Conservation (phyloP, 2,113 vertebrate genomes). For the Antennarius striatus region DNA sequence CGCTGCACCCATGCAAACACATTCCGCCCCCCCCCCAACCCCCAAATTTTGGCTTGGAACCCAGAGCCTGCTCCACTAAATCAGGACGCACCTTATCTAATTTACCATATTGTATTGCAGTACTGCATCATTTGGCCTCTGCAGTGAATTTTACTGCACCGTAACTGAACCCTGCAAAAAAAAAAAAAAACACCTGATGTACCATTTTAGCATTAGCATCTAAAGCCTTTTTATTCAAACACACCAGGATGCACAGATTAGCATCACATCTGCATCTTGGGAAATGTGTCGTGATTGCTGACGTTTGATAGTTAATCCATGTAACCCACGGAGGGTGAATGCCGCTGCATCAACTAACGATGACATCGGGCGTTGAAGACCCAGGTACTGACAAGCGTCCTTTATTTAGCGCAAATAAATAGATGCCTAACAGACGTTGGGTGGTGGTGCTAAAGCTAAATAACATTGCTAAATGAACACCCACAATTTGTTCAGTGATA, state of each 20-base stretch:
- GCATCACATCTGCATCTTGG: neutral
- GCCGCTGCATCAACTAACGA: too few relatives aligned
- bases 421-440: neutral
- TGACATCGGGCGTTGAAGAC: too few relatives aligned
- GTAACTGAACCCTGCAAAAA: constrained; percentile 33
- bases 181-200: constrained; percentile 22
- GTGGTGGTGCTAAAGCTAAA: neutral
- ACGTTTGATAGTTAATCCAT: neutral
- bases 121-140: constrained; percentile 61
- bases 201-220: constrained; percentile 10
- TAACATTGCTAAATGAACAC: neutral
- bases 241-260: too few relatives aligned
- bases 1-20: too few relatives aligned
- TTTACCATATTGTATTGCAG: neutral
- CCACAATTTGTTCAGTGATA: too few relatives aligned
- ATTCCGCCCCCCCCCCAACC: too few relatives aligned
- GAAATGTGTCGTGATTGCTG: constrained; percentile 28
- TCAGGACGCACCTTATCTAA: too few relatives aligned
- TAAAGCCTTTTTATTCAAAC: neutral
- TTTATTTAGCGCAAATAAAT: neutral
- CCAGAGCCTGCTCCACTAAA: too few relatives aligned
- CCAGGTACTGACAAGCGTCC: too few relatives aligned
- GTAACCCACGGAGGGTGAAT: too few relatives aligned
- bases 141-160: constrained; percentile 45
- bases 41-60: too few relatives aligned